A percentile compares a stretch with the other conserved stretches of the same genome.
These are phyloP conservation scores for Paedocypris sp. DNA, from an alignment of 2,113 vertebrate genomes.

Conservation along the genomic window DNA sequence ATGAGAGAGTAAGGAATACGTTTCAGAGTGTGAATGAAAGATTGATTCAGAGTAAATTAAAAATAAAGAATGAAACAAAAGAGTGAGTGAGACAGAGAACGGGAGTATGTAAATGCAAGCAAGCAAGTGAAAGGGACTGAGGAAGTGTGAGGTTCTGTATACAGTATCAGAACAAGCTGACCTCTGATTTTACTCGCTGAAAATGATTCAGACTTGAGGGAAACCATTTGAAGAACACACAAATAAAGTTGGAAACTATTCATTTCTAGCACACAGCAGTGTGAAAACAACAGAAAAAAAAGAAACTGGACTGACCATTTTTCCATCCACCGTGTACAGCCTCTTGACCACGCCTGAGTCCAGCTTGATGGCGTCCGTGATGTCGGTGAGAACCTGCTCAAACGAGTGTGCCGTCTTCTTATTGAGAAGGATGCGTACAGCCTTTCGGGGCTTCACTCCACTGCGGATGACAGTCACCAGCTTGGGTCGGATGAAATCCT, in stretches of 20 bases:
- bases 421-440: conserved; percentile 88
- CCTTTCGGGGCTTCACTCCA: conserved; percentile 92
- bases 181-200: too few relatives aligned
- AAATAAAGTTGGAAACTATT: too few relatives aligned
- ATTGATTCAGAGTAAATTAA: neutral
- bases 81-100: neutral
- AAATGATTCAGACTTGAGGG: too few relatives aligned
- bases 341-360: conserved; percentile 90
- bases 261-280: too few relatives aligned
- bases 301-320: conserved; percentile 68
- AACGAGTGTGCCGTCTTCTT: conserved; percentile 97
- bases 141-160: too few relatives aligned
- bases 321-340: conserved; percentile 89
- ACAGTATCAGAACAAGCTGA: too few relatives aligned
- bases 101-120: neutral
- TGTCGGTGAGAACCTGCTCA: conserved; percentile 92
- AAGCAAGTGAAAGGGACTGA: too few relatives aligned
- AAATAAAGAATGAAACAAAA: neutral
- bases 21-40: neutral
- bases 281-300: neutral
- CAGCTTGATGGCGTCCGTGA: conserved; percentile 93
- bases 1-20: neutral
- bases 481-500: conserved; percentile 94
- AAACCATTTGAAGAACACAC: too few relatives aligned
- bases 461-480: conserved; percentile 95